Evolutionary conservation across 2,888 invertebrate genomes (phyloP).

Genomic region (Drosophila kokeensis): DNA sequence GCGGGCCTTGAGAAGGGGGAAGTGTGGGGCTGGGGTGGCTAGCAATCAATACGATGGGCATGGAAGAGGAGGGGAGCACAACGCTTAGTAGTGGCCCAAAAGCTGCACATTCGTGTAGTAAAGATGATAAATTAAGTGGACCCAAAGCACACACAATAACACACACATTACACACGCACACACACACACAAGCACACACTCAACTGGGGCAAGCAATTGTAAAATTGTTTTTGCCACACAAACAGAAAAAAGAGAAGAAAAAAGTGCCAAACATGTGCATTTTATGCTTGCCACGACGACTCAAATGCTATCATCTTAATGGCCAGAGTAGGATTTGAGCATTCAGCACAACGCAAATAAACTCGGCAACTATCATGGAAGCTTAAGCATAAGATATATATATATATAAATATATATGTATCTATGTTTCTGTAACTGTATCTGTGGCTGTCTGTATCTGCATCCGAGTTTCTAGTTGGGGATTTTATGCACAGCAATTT

Average conservation of each 20-base stretch:
- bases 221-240: constrained; percentile 30
- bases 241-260: neutral
- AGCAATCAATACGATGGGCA: constrained; percentile 4
- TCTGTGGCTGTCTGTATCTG: constrained; percentile 35
- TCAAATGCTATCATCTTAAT: constrained; percentile 37
- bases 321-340: constrained; percentile 13
- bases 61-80: neutral
- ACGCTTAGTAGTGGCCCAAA: constrained; percentile 2
- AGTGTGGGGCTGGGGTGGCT: neutral
- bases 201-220: constrained; percentile 25
- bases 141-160: neutral
- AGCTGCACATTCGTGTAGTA: constrained; percentile 2
- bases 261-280: constrained; percentile 20
- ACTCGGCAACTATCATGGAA: constrained; percentile 28
- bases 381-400: constrained; percentile 44
- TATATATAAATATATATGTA: constrained; percentile 27
- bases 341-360: constrained; percentile 9
- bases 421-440: constrained; percentile 26
- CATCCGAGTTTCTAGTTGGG: constrained; percentile 39
- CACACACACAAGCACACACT: neutral
- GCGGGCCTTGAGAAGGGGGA: too few species aligned
- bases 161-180: neutral
- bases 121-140: constrained; percentile 25
- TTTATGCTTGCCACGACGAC: constrained; percentile 20
- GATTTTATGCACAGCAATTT: constrained; percentile 30